Base-by-base conservation (phyloP, 2,113 vertebrate genomes). In the Oryzias celebensis region DNA sequence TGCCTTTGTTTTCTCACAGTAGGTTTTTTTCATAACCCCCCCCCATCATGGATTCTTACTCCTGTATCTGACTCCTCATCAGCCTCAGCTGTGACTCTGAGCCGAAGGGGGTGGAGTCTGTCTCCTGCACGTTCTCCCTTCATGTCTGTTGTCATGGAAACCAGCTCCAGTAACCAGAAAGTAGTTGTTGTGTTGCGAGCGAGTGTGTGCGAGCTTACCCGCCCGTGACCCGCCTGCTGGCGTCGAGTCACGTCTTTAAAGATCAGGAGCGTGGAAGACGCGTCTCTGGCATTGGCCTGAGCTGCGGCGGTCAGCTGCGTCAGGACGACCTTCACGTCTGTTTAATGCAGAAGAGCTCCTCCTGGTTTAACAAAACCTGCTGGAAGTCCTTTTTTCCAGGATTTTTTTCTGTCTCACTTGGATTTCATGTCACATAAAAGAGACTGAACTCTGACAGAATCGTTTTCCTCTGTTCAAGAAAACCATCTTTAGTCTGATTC, bases 91-190 rank as follows among this genome's bases (percentile, higher is more conserved):
- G 58, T 68, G 77, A 71, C 82, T 87, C 61, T 74, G 69, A 61
- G 65, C 49, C 68, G 31, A 60, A 72, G 58, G 55, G 74, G 75
- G 72, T 71, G 47, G 43, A 65, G 52, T 14, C 42, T 12, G 46
- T 5, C 64, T 58, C 63, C 67, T 64, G 20, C 20, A 49, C 46
- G 56, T 52, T 56, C 47, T 44, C 78, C 52, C 73, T 64, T 58
- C 57, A 58, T 64, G 84, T 91, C 89, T 88, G 91, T 92, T 92
- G 91, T 91, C 91, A 92, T 90, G 86, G 90, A 85, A 89, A 91
- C 91, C 62, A 5, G 85, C 80, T 78, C 76, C 62, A 81, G 88
- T 88, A 89, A 89, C 86, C 86, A 78, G 69, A 81, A 85, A 78
- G 85, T 80, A 76, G 78, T 80, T 58, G 66, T 68, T 47, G 16